Base-by-base conservation (phyloP, 2,113 vertebrate genomes). In the Brachyhypopomus occidentalis region DNA sequence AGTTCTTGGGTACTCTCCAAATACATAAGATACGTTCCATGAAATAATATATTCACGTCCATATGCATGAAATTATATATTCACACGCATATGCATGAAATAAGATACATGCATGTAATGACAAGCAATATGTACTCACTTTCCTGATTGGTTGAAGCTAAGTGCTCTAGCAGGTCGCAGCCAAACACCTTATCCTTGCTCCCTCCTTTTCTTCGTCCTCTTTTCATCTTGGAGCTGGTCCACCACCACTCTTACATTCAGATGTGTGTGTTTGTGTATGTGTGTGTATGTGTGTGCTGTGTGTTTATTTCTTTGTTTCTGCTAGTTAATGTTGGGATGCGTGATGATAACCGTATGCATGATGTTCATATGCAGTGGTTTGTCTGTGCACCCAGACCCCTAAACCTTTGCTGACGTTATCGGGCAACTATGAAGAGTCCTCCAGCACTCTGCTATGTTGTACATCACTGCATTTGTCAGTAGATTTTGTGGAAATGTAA, bases 131-230 rank as follows among this genome's bases (percentile, higher is more conserved):
- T 67, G 19, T 72, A 89, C 92, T 95, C 89, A 98, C 97, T 92
- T 4, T 97, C 96, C 62, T 95, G 94, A 69, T 88, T 90, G 0
- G 95, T 94, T 67, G 90, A 77, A 16, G 86, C 88, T 17, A 98
- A 93, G 41, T 98, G 95, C 71, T 97, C 95, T 79, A 91, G 60
- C 71, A 98, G 89, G 85, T 98, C 96, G 70, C 96, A 98, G 78
- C 96, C 96, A 78, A 98, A 98, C 74, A 98, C 95, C 30, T 95
- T 94, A 22, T 98, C 96, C 86, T 94, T 95, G 70, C 89, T 86
- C 3, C 80, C 89, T 23, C 88, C 94, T 85, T 95, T 97, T 90
- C 92, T 95, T 88, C 95, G 95, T 58, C 86, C 94, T 88, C 96
- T 93, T 90, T 94, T 93, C 94, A 97, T 97, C 22, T 84, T 87